Conservation (phyloP, 2,797 vertebrate species). For the Serranus cabrilla region DNA sequence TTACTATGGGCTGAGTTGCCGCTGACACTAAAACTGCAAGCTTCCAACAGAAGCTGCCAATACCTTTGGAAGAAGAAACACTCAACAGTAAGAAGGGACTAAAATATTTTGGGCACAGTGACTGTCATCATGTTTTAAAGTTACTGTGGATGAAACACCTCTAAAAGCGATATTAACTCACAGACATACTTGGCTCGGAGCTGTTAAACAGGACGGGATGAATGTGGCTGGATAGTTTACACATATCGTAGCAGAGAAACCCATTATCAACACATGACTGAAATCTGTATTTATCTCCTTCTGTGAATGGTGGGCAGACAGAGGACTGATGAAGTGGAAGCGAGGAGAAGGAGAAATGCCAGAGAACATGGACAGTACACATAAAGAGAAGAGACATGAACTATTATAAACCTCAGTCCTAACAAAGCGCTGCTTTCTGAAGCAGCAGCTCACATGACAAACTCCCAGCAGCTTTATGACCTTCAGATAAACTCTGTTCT, state of each 20-base stretch:
- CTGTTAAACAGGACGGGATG: background rate
- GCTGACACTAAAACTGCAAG: background rate
- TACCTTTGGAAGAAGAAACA: background rate
- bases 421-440: slow-evolving; percentile 48
- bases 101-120: background rate
- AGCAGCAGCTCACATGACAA: slow-evolving; percentile 58
- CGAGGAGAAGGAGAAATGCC: background rate
- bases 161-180: background rate
- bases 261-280: slow-evolving; percentile 5
- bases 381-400: background rate
- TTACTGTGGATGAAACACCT: background rate
- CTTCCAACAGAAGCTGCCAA: background rate
- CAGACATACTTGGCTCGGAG: background rate
- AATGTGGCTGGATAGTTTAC: too few relatives aligned
- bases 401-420: background rate
- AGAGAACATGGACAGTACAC: background rate
- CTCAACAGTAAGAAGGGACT: background rate
- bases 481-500: slow-evolving; percentile 40
- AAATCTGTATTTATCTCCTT: background rate
- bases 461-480: slow-evolving; percentile 51
- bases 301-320: background rate
- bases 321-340: background rate
- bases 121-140: background rate
- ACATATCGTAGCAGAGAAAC: background rate
- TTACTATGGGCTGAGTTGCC: background rate